phyloP scores from a whole-genome alignment of 2,113 vertebrate species.

The Salvelinus fontinalis region DNA sequence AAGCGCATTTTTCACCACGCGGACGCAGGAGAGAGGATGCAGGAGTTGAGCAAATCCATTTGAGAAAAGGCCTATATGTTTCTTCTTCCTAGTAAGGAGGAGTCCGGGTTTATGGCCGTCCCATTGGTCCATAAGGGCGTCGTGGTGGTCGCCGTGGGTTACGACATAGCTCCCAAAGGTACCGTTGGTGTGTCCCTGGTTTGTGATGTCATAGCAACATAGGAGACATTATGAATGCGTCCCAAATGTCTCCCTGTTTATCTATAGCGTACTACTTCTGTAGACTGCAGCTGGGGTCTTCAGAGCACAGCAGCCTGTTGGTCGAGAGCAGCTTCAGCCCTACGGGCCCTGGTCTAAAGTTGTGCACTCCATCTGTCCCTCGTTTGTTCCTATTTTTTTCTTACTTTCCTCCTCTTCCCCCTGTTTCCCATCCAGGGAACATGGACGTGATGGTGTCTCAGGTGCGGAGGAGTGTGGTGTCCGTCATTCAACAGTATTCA shows the following conservation, averaged over 20 bases:
- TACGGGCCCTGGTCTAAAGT: too few relatives aligned
- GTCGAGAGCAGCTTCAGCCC: background rate
- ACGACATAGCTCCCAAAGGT: conserved; percentile 89
- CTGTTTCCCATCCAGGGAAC: conserved; percentile 70
- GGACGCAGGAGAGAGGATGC: too few relatives aligned
- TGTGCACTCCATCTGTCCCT: background rate
- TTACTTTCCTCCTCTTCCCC: background rate
- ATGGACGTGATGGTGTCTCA: conserved; percentile 92
- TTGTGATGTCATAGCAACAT: background rate
- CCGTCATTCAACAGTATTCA: conserved; percentile 75
- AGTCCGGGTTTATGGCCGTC: conserved; percentile 84
- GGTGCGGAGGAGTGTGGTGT: conserved; percentile 79
- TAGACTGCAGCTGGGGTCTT: too few relatives aligned
- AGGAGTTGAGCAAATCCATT: too few relatives aligned
- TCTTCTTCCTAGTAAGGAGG: conserved; percentile 79
- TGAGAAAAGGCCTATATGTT: background rate
- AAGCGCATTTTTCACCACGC: too few relatives aligned
- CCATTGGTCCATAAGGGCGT: conserved; percentile 77
- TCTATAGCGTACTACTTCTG: too few relatives aligned
- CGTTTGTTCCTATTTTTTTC: background rate
- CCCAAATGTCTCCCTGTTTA: too few relatives aligned
- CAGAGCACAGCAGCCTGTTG: too few relatives aligned
- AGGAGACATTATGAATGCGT: too few relatives aligned
- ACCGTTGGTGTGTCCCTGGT: conserved; percentile 2
- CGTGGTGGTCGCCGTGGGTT: conserved; percentile 80